Evolutionary conservation across 2,113 vertebrate species (phyloP).

Genomic region (Tragelaphus imberbis): DNA sequence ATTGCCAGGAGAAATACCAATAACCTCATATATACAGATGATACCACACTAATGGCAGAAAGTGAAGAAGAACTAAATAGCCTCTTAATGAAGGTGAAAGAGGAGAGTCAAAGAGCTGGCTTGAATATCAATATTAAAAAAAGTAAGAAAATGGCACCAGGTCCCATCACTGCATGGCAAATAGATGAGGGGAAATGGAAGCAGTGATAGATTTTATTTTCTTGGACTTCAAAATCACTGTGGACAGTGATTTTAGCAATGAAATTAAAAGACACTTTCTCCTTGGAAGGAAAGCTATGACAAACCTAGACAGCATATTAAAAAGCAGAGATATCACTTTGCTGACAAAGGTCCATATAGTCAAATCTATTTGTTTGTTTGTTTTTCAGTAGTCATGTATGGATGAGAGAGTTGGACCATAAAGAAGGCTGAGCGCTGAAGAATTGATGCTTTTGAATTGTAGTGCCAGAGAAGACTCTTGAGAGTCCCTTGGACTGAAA

Average conservation of each 20-base stretch:
- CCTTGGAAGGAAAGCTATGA: not conserved
- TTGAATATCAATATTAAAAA: not conserved
- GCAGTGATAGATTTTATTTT: not conserved
- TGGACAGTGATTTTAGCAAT: not conserved
- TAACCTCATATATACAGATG: not conserved
- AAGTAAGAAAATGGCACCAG: not conserved
- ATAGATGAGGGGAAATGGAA: not conserved
- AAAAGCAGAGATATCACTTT: not conserved
- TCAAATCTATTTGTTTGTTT: not conserved
- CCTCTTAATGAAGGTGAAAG: not conserved
- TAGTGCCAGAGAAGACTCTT: not conserved
- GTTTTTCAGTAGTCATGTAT: not conserved
- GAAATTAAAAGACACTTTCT: not conserved
- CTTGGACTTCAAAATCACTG: not conserved
- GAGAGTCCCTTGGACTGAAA: not conserved
- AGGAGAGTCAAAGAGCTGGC: not conserved
- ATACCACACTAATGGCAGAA: not conserved
- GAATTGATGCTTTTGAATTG: not conserved
- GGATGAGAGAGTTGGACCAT: not conserved
- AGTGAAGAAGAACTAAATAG: not conserved
- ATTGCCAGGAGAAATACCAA: not conserved
- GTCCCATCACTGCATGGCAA: not conserved
- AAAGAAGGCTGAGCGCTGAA: not conserved
- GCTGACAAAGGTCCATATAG: not conserved
- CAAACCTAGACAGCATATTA: not conserved